Conservation (phyloP, 2,797 vertebrate species). For the Falco concolor region DNA sequence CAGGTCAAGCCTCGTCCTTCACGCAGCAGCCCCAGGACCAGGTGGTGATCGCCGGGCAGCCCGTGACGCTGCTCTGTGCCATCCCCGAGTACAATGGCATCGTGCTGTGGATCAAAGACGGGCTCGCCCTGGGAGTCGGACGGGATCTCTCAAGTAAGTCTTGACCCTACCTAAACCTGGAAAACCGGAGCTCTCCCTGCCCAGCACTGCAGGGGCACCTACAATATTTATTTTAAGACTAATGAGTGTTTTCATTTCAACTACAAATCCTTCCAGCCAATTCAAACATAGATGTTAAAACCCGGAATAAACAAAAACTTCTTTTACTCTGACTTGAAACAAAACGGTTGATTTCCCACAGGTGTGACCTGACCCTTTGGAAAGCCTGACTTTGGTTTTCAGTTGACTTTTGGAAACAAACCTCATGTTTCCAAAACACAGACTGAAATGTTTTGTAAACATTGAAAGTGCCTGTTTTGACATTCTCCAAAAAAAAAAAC, state of each 20-base stretch:
- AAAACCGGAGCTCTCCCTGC: background rate
- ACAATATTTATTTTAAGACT: background rate
- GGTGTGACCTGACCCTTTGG: background rate
- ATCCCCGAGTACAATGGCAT: slow-evolving; percentile 93
- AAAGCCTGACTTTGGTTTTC: background rate
- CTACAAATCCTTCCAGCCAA: background rate
- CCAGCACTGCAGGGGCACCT: no score
- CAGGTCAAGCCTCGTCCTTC: slow-evolving; percentile 87
- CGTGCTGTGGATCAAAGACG: slow-evolving; percentile 97
- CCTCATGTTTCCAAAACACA: background rate
- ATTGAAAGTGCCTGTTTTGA: background rate
- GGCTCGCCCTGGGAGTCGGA: slow-evolving; percentile 91
- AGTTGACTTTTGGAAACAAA: background rate
- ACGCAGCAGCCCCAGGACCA: slow-evolving; percentile 97
- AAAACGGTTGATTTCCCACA: background rate
- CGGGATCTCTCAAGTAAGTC: slow-evolving; percentile 91
- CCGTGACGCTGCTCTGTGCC: slow-evolving; percentile 89
- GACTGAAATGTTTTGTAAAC: background rate
- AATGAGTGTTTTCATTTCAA: background rate
- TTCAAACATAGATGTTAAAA: background rate
- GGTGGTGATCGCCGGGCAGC: slow-evolving; percentile 93
- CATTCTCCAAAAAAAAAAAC: background rate
- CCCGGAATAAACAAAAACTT: background rate
- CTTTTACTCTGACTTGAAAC: background rate
- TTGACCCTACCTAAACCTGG: accelerated